Conservation (phyloP, 2,113 vertebrate species). For the Gadus macrocephalus region DNA sequence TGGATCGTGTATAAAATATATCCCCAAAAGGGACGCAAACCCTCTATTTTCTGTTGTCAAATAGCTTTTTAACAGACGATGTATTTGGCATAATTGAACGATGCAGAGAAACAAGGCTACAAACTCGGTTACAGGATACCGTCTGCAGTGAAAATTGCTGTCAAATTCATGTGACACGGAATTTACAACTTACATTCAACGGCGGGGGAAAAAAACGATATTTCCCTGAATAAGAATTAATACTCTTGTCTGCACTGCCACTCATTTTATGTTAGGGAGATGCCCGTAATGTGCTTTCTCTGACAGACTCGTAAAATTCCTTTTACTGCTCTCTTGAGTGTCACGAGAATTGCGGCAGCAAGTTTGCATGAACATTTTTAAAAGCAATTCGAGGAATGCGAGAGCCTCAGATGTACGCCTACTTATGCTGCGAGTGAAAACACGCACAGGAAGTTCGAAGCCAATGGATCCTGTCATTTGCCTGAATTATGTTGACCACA, state of each 20-base stretch:
- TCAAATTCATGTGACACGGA: constrained; percentile 32
- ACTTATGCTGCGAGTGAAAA: constrained; percentile 71
- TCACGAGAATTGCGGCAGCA: constrained; percentile 71
- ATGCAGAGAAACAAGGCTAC: constrained; percentile 44
- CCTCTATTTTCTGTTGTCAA: constrained; percentile 44
- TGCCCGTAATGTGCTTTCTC: constrained; percentile 64
- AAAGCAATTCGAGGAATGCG: constrained; percentile 72
- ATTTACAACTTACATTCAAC: constrained; percentile 42
- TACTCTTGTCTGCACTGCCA: constrained; percentile 52
- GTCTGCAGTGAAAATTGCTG: constrained; percentile 31
- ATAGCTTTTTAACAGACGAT: constrained; percentile 47
- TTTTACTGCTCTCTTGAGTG: constrained; percentile 72
- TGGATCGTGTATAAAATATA: constrained; percentile 46
- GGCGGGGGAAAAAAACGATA: constrained; percentile 14
- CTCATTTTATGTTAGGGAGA: constrained; percentile 62
- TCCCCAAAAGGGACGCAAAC: constrained; percentile 34
- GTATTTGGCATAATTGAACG: constrained; percentile 53
- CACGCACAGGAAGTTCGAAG: constrained; percentile 74
- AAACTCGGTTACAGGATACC: constrained; percentile 47
- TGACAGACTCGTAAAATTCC: constrained; percentile 74
- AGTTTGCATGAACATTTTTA: constrained; percentile 72
- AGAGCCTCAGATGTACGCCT: constrained; percentile 67
- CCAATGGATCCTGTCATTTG: constrained; percentile 74
- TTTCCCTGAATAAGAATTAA: constrained; percentile 58
- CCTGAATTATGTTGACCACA: constrained; percentile 75